Conservation (phyloP, 2,888 invertebrate genomes). For the Phaonia tiefii region DNA sequence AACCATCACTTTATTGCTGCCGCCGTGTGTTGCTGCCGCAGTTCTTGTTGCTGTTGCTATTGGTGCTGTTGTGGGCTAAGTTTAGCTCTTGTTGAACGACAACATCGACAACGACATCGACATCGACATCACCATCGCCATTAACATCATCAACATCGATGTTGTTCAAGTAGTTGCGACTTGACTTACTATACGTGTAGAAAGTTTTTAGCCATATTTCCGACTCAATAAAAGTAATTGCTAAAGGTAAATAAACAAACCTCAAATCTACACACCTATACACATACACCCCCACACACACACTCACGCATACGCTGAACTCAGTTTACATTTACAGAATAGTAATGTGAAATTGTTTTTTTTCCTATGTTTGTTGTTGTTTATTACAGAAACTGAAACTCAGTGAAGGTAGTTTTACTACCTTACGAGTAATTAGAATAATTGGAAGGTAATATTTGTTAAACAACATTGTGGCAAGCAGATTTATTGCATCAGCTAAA, state of each 20-base stretch:
- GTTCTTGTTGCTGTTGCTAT: background rate
- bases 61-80: background rate
- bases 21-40: conserved; percentile 43
- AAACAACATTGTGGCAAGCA: conserved; percentile 18
- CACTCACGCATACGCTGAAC: background rate
- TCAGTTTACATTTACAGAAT: conserved; percentile 23
- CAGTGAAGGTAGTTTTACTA: conserved; percentile 53
- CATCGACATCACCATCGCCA: background rate
- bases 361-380: no score
- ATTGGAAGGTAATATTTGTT: conserved; percentile 60
- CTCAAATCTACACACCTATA: conserved; percentile 44
- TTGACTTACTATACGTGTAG: conserved; percentile 5
- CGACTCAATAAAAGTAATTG: conserved; percentile 54
- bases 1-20: conserved; percentile 43
- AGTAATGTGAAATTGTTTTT: conserved; percentile 56
- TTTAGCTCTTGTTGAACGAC: background rate
- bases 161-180: background rate
- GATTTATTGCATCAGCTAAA: conserved; percentile 30
- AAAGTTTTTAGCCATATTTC: conserved; percentile 39
- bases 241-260: conserved; percentile 23
- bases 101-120: background rate
- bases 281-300: conserved; percentile 26
- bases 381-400: conserved; percentile 21
- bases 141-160: background rate
- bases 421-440: conserved; percentile 63